Evolutionary conservation across 2,888 invertebrate genomes (phyloP).

Genomic region (Mythimna albipuncta): DNA sequence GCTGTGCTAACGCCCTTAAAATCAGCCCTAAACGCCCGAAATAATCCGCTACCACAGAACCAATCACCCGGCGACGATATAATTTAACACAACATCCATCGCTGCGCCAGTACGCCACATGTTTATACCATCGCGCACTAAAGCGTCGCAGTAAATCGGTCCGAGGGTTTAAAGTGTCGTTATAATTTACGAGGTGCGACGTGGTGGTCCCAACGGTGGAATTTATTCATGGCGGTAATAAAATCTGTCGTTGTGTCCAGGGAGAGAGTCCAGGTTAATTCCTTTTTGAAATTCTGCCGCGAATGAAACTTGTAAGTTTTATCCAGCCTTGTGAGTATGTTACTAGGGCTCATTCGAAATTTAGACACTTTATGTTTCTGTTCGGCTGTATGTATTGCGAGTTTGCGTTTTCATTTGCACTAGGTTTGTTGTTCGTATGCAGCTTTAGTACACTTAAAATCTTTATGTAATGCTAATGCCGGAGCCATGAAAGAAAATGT

Average conservation of each 20-base stretch:
- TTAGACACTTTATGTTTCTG: slow-evolving; percentile 35
- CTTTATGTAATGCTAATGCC: slow-evolving; percentile 33
- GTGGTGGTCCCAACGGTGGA: slow-evolving; percentile 76
- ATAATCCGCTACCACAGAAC: slow-evolving; percentile 53
- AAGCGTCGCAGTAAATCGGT: slow-evolving; percentile 76
- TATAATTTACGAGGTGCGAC: slow-evolving; percentile 84
- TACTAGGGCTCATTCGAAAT: slow-evolving; percentile 44
- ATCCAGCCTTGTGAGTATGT: slow-evolving; percentile 56
- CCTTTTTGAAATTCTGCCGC: slow-evolving; percentile 80
- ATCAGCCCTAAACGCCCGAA: slow-evolving; percentile 52
- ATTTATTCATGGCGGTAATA: slow-evolving; percentile 89
- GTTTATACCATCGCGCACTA: slow-evolving; percentile 70
- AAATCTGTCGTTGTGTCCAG: slow-evolving; percentile 85
- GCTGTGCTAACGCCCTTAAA: slow-evolving; percentile 52
- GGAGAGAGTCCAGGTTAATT: slow-evolving; percentile 76
- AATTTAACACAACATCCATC: slow-evolving; percentile 70
- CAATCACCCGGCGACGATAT: slow-evolving; percentile 61
- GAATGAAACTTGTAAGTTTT: slow-evolving; percentile 58
- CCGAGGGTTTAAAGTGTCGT: slow-evolving; percentile 78
- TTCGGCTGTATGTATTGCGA: slow-evolving; percentile 9
- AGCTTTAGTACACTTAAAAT: slow-evolving; percentile 7
- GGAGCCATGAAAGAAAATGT: slow-evolving; percentile 33
- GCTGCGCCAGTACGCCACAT: slow-evolving; percentile 66
- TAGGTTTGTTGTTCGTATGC: slow-evolving; percentile 22
- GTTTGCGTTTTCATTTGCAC: slow-evolving; percentile 12